A percentile compares a stretch with the other conserved stretches of the same genome.
phyloP scores from a whole-genome alignment of 2,797 vertebrate genomes.

The Setipinna tenuifilis region DNA sequence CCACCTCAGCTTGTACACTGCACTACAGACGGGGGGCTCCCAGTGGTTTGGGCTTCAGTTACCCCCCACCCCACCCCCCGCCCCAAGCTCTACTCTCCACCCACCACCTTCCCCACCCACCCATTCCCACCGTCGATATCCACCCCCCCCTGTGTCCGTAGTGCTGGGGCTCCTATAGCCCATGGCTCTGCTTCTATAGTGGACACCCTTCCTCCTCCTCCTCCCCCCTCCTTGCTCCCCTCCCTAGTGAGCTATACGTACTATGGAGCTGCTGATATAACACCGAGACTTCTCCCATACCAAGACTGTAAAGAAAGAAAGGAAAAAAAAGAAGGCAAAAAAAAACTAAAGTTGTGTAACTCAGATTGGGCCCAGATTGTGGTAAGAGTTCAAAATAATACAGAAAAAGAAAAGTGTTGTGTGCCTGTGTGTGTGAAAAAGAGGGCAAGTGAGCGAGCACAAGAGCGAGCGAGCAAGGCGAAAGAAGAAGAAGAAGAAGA shows the following conservation, averaged over 20 bases:
- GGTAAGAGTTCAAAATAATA: neutral
- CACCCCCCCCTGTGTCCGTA: neutral
- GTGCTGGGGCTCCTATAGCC: slow-evolving; percentile 8
- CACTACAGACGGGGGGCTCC: slow-evolving; percentile 45
- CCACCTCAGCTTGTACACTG: slow-evolving; percentile 60
- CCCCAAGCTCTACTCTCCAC: slow-evolving; percentile 27
- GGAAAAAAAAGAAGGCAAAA: neutral
- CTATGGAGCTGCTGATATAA: slow-evolving; percentile 19
- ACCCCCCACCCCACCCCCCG: neutral
- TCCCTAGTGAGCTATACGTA: neutral
- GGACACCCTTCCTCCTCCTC: neutral
- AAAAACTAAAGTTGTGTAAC: slow-evolving; percentile 36
- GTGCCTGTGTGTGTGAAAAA: slow-evolving; percentile 10
- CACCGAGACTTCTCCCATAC: neutral
- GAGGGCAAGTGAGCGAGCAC: neutral
- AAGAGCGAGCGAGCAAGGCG: neutral
- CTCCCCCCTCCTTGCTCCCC: neutral
- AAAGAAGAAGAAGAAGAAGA: slow-evolving; percentile 22
- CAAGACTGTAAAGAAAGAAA: slow-evolving; percentile 36
- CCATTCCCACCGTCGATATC: no score
- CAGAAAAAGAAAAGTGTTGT: slow-evolving; percentile 4
- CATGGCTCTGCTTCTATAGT: slow-evolving; percentile 13
- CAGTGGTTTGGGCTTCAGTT: slow-evolving; percentile 42
- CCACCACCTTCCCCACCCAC: slow-evolving; percentile 31
- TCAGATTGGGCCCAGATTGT: slow-evolving; percentile 37